Conservation (phyloP, 2,113 vertebrate genomes). For the Saccopteryx bilineata region DNA sequence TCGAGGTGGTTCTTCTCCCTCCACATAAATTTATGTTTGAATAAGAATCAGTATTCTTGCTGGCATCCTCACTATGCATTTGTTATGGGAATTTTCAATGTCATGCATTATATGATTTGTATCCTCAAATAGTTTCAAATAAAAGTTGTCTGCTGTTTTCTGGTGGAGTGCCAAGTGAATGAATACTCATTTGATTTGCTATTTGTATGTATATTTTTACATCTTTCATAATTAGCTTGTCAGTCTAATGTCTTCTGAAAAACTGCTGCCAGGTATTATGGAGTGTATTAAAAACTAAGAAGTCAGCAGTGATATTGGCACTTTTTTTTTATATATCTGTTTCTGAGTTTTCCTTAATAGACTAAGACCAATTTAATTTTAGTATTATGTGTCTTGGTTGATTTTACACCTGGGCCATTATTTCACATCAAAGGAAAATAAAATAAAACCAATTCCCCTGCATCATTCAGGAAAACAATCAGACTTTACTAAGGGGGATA, state of each 20-base stretch:
- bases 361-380: slow-evolving; percentile 43
- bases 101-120: slow-evolving; percentile 77
- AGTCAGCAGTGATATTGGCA: background rate
- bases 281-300: slow-evolving; percentile 35
- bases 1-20: background rate
- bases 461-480: background rate
- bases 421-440: slow-evolving; percentile 20
- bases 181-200: slow-evolving; percentile 70
- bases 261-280: slow-evolving; percentile 43
- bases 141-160: slow-evolving; percentile 50
- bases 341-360: background rate
- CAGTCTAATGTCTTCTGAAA: slow-evolving; percentile 58
- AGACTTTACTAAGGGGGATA: background rate
- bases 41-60: slow-evolving; percentile 69
- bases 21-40: slow-evolving; percentile 59
- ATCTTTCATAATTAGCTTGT: slow-evolving; percentile 72
- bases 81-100: slow-evolving; percentile 74
- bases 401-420: slow-evolving; percentile 44
- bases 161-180: slow-evolving; percentile 54
- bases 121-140: slow-evolving; percentile 77
- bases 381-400: slow-evolving; percentile 53
- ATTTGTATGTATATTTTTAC: slow-evolving; percentile 67
- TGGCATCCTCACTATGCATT: slow-evolving; percentile 49
- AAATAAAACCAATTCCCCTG: background rate
- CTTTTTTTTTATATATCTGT: slow-evolving; percentile 42